Conservation (phyloP, 2,113 vertebrate genomes). For the Brachyhypopomus occidentalis region DNA sequence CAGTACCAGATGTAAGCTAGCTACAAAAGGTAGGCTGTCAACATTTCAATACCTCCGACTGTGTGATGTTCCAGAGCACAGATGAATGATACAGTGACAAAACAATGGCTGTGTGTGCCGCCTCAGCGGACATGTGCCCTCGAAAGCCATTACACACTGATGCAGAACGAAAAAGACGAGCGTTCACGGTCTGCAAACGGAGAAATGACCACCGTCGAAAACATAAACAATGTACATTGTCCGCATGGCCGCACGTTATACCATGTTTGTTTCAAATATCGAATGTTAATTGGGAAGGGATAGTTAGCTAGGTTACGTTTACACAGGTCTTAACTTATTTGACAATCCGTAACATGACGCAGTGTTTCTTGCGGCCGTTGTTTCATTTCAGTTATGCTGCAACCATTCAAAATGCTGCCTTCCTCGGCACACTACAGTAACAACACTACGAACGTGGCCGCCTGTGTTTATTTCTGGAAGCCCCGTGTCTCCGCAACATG, state of each 20-base stretch:
- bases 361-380: neutral
- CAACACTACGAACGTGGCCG: conserved; percentile 31
- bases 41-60: neutral
- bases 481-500: conserved; percentile 75
- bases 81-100: conserved; percentile 14
- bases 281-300: neutral
- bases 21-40: neutral
- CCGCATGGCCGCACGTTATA: too few relatives aligned
- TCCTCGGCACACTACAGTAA: conserved; percentile 22
- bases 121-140: neutral
- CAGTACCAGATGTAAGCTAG: neutral
- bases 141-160: neutral
- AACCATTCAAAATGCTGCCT: neutral
- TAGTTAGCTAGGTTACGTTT: too few relatives aligned
- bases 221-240: neutral
- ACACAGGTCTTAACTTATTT: neutral
- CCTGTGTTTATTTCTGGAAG: conserved; percentile 79
- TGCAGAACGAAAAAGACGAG: neutral
- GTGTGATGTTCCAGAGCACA: neutral
- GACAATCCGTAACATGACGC: neutral
- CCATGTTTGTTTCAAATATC: too few relatives aligned
- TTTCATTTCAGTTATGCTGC: conserved; percentile 19
- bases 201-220: neutral
- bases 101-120: conserved; percentile 7
- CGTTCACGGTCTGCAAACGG: neutral